Evolutionary conservation across 2,797 vertebrate species (phyloP), one percentile per base, ranked within the genome.

Genomic region (Chaetodon trifasciatus): DNA sequence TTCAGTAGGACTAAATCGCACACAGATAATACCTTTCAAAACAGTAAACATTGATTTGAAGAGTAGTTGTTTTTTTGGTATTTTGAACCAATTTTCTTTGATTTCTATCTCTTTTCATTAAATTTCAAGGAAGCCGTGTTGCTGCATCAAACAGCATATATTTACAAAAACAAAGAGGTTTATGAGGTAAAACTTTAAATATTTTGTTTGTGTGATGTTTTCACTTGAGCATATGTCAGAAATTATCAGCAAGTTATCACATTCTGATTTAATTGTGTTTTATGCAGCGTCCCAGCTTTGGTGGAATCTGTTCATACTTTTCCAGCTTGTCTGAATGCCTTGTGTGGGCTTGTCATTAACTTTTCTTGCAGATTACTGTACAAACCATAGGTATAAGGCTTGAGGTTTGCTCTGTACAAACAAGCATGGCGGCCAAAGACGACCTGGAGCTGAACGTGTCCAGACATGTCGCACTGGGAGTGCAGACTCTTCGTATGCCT

Each of bases 381-480:
- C 11, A 67, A 37, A 57, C 9, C 24, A 0, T 17, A 35, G 32
- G 21, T 13, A 32, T n/a, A 35, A 57, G 2, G 13, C 35, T 19
- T 8, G 9, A 23, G 23, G 9, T 71, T 61, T 44, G 23, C n/a
- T 24, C 2, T 32, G 35, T 40, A 11, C 19, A 76, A 72, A 72
- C 47, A 57, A 44, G 5, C 39, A 64, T 3, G 24, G n/a, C 6
- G 0, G 63, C 55, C n/a, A 37, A 47, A 37, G 56, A 69, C 28
- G 28, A 46, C 40, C 63, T 70, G 56, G 16, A 74, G 49, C 37
- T 60, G 6, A 56, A 74, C 55, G 1, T 74, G 72, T 65, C 23
- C 9, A 9, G 52, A 69, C 70, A 40, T 63, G 67, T 66, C 39
- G 28, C 49, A 44, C 19, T 24, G 39, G n/a, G 19, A 61, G 47